Percentiles rank a stretch among this genome's conserved stretches.
Evolutionary conservation across 2,797 vertebrate species (phyloP).

Genomic region (Tenualosa thibaudeaui): DNA sequence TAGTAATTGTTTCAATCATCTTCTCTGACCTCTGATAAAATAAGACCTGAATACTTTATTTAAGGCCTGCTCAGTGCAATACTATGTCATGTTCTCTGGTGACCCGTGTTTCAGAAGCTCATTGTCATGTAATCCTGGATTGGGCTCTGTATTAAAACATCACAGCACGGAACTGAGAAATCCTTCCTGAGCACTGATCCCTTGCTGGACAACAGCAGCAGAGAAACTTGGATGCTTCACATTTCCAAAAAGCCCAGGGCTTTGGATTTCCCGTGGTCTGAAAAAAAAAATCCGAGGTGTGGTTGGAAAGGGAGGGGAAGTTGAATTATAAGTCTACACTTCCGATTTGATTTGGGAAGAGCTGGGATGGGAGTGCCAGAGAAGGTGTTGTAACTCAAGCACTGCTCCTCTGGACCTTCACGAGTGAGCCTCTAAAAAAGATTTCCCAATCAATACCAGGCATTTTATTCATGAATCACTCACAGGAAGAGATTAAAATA

Average conservation of each 20-base stretch:
- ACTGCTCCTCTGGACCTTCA: background rate
- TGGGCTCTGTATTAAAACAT: constrained; percentile 17
- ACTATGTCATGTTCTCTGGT: background rate
- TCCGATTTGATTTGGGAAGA: background rate
- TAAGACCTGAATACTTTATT: background rate
- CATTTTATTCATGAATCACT: constrained; percentile 41
- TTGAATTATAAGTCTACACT: background rate
- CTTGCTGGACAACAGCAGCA: constrained; percentile 27
- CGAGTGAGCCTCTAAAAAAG: constrained; percentile 4
- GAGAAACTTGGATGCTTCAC: background rate
- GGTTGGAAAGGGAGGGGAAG: background rate
- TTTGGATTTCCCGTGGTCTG: background rate
- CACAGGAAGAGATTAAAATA: constrained; percentile 48
- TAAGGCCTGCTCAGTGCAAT: background rate
- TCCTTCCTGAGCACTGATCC: constrained; percentile 16
- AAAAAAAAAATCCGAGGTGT: background rate
- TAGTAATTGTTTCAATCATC: background rate
- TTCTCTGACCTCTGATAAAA: background rate
- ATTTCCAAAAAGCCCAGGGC: background rate
- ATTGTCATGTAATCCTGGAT: constrained; percentile 20
- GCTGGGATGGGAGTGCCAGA: background rate
- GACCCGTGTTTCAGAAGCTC: background rate
- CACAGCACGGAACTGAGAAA: constrained; percentile 37
- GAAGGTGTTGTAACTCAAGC: background rate
- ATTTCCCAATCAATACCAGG: constrained; percentile 32